Base-by-base conservation (phyloP, 2,888 invertebrate species). In the Blera fallax region DNA sequence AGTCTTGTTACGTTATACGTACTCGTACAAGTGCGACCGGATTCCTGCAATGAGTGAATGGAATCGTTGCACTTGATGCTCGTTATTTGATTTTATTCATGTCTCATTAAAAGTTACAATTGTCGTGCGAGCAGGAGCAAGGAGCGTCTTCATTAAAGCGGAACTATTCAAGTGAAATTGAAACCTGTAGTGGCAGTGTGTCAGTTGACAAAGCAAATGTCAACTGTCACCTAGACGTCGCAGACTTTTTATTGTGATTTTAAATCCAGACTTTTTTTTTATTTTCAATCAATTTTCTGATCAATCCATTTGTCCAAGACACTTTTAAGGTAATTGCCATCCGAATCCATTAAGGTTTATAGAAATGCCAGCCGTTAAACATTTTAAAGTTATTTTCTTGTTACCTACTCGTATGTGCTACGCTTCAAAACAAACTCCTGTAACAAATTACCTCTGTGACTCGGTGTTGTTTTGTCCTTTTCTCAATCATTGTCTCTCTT, bases 21-120 rank as follows among this genome's bases (percentile, higher is more conserved):
- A 58, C 56, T n/a, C n/a, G n/a, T n/a, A n/a, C n/a, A n/a, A n/a
- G 58, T 69, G 64, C 34, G 64, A 67, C 43, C 54, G 29, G 45
- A 70, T 34, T 67, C 58, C 21, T 70, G 69, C 74, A 54, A 56
- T 78, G 62, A 48, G 80, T 74, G 74, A 76, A 85, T 67, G 48
- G 67, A 81, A 72, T 72, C 81, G 60, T 76, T 85, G 81, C 77
- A 85, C 80, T 64, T 76, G 84, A 76, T 77, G 85, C 72, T 81
- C 60, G 72, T 81, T 72, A 81, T 85, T 85, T 76, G 77, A 77
- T 85, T 81, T 85, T 85, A 81, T 85, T 81, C 85, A 81, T 77
- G 85, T 73, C 85, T 85, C 85, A 85, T 85, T 85, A 85, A 85
- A 85, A 81, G 70, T 85, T 85, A 62, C 76, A 72, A 54, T 62